These are phyloP conservation scores for Pardalotus punctatus DNA, from an alignment of 2,113 vertebrate species.

Conservation along the genomic window DNA sequence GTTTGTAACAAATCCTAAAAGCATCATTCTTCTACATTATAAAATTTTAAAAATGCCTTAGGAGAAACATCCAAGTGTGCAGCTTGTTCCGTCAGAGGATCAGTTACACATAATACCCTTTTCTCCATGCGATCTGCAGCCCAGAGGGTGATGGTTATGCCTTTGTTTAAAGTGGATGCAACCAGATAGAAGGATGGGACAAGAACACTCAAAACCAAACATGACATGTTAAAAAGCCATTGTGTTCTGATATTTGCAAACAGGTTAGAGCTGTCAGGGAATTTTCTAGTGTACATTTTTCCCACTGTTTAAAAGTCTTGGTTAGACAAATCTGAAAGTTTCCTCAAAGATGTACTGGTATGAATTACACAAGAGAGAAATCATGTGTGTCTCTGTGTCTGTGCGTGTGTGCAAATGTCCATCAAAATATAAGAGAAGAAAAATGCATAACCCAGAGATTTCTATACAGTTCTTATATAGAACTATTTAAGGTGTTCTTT, in stretches of 20 bases:
- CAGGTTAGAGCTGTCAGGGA: background rate
- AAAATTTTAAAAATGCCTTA: too few relatives aligned
- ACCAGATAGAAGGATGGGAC: background rate
- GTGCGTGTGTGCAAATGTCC: rapidly evolving
- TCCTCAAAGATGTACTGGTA: background rate
- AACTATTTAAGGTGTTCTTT: background rate
- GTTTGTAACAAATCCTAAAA: background rate
- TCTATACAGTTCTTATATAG: background rate
- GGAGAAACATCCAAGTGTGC: background rate
- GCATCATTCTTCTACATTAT: background rate
- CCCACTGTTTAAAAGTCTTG: background rate
- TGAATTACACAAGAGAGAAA: background rate
- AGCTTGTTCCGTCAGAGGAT: background rate
- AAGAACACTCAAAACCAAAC: background rate
- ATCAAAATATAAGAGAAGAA: background rate
- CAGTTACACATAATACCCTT: background rate
- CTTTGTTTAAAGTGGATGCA: background rate
- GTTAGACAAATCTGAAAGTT: background rate
- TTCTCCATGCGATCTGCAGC: background rate
- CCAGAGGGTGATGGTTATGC: background rate
- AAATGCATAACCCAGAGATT: background rate
- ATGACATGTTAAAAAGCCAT: background rate
- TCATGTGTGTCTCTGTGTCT: background rate
- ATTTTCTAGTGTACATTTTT: background rate
- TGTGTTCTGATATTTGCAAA: background rate